Evolutionary conservation across 2,888 invertebrate species (phyloP).

Genomic region (Alcis repandata): DNA sequence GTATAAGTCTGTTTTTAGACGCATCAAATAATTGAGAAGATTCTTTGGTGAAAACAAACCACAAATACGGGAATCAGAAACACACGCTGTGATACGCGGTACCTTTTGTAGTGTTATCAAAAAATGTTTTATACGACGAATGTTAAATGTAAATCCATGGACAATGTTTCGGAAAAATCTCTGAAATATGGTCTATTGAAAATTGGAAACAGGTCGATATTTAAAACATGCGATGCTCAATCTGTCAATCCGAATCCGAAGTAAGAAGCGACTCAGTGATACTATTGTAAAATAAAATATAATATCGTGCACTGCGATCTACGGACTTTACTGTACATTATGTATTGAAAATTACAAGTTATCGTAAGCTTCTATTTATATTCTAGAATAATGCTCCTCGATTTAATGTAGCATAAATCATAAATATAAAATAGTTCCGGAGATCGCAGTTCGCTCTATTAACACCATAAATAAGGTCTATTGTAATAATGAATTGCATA

Average conservation of each 20-base stretch:
- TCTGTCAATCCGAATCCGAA: not conserved
- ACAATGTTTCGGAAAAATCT: too few relatives aligned
- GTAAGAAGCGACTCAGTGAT: not conserved
- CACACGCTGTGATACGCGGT: too few relatives aligned
- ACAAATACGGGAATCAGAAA: too few relatives aligned
- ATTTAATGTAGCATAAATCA: not conserved
- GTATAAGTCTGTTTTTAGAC: too few relatives aligned
- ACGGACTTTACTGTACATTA: not conserved
- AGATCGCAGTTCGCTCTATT: conserved; percentile 12
- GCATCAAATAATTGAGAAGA: too few relatives aligned
- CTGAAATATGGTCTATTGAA: too few relatives aligned
- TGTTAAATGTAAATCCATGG: too few relatives aligned
- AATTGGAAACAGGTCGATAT: too few relatives aligned
- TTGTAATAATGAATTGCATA: conserved; percentile 17
- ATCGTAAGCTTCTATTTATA: conserved; percentile 9
- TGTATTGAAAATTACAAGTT: not conserved
- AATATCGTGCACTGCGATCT: not conserved
- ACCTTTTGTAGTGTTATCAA: too few relatives aligned
- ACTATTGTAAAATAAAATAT: conserved; percentile 10
- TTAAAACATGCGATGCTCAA: not conserved
- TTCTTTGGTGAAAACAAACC: too few relatives aligned
- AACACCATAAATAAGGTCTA: conserved; percentile 14
- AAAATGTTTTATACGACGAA: too few relatives aligned
- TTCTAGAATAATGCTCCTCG: not conserved
- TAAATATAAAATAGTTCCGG: not conserved